Evolutionary conservation across 92 coral and sea anemone species (phyloP).

Genomic region (Epizoanthus stellaris): DNA sequence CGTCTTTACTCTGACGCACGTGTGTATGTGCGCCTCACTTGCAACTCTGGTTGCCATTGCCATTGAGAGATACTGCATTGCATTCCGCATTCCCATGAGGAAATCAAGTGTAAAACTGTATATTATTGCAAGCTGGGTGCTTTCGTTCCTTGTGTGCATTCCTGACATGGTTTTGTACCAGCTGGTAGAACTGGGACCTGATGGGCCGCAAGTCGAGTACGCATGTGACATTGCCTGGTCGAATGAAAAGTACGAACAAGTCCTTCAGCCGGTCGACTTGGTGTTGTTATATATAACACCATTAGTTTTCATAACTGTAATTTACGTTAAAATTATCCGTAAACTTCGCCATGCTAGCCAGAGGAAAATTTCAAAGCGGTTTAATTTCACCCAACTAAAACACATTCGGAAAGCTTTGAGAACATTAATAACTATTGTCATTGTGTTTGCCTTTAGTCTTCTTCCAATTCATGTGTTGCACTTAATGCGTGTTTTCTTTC

Average conservation of each 20-base stretch:
- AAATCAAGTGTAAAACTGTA: conserved; percentile 18
- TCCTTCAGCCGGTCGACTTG: conserved; percentile 72
- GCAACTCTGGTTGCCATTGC: conserved; percentile 70
- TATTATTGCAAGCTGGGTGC: conserved; percentile 48
- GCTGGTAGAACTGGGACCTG: conserved; percentile 27
- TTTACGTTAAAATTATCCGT: conserved; percentile 60
- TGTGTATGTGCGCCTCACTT: conserved; percentile 66
- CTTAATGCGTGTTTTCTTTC: conserved; percentile 60
- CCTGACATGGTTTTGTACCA: conserved; percentile 64
- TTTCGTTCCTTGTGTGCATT: conserved; percentile 51
- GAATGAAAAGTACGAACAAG: conserved; percentile 52
- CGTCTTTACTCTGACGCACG: conserved; percentile 71
- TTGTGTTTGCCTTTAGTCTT: conserved; percentile 61
- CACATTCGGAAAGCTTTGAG: conserved; percentile 44
- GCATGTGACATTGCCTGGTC: conserved; percentile 71
- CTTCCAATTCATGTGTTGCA: conserved; percentile 72
- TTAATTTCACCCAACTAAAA: conserved; percentile 41
- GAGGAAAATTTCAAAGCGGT: conserved; percentile 35
- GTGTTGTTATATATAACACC: conserved; percentile 57
- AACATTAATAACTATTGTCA: conserved; percentile 46
- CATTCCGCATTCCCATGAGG: conserved; percentile 31
- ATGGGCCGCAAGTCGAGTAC: conserved; percentile 21
- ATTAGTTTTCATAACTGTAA: conserved; percentile 35
- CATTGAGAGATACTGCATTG: conserved; percentile 62
- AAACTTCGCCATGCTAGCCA: conserved; percentile 53